Conservation (phyloP, 2,113 vertebrate genomes). For the Meriones unguiculatus region DNA sequence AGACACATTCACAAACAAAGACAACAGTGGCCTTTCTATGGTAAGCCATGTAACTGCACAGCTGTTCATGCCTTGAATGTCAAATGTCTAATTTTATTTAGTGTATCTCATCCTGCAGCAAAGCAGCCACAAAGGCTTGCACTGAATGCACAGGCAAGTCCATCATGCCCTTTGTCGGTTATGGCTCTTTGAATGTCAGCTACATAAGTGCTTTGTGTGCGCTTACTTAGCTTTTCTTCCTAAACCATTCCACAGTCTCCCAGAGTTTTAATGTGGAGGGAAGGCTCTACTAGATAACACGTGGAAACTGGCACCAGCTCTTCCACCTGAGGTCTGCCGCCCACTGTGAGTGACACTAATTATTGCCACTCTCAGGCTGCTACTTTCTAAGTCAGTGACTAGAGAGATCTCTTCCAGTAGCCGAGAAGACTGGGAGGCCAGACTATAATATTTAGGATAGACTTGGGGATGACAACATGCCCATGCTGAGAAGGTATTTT, state of each 20-base stretch:
- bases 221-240: background rate
- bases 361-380: background rate
- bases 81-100: background rate
- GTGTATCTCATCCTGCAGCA: background rate
- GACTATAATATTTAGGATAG: background rate
- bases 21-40: conserved; percentile 92
- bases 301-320: background rate
- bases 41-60: conserved; percentile 83
- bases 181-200: background rate
- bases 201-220: background rate
- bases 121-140: background rate
- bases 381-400: background rate
- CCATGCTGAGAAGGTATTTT: background rate
- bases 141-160: background rate
- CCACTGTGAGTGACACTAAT: fast-evolving
- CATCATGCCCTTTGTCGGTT: background rate
- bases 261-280: background rate
- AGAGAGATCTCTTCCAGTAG: background rate
- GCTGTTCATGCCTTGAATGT: background rate
- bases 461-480: background rate
- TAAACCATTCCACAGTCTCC: background rate
- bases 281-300: background rate
- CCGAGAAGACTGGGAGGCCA: background rate
- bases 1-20: conserved; percentile 95
- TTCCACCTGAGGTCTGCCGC: background rate